Base-by-base conservation (phyloP, 2,113 vertebrate species). In the Chaenocephalus aceratus region DNA sequence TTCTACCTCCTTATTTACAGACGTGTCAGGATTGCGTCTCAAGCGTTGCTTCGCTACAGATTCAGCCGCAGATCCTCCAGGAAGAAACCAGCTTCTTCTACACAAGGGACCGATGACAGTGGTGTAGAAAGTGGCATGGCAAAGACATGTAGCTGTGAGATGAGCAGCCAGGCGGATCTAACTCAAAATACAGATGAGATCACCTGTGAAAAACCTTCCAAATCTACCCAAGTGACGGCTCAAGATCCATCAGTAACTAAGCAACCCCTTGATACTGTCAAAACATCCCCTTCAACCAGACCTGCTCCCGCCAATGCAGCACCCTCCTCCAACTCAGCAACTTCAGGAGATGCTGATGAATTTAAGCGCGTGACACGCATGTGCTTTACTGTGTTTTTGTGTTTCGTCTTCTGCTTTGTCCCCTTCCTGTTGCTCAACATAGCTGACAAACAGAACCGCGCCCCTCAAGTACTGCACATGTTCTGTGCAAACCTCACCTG, bases 1-100 rank as follows among this genome's bases (percentile, higher is more conserved):
- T 97, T 97, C 85, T 97, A 97, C 78, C 86, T 96, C 70, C 95
- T 97, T 53, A 96, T 97, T 82, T 94, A 98, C 88, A 92, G 77
- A 21, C 95, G 94, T 54, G 96, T 98, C 26, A 84, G 36, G 60
- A 77, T 71, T 9, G 95, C 96, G 0, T 90, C 95, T 1, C 81
- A 79, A 15, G 94, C 95, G 0, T 82, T 97, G 58, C 87, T 94
- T 10, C 93, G 89, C 61, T 96, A 98, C 86, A 92, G 95, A 80
- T 65, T 96, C 63, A 94, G 89, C 61, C 91, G 91, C 1, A 83
- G 83, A 1, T 96, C 79, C 59, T 95, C 87, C 1, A 90, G 75
- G 60, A 56, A 58, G 82, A 94, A 85, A 64, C 45, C 66, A 12
- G 72, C 89, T 4, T 10, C 56, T 6, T 80, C 82, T 6, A 51